These are phyloP conservation scores for Plagiodera versicolora DNA, from an alignment of 2,888 invertebrate genomes.

Conservation along the genomic window DNA sequence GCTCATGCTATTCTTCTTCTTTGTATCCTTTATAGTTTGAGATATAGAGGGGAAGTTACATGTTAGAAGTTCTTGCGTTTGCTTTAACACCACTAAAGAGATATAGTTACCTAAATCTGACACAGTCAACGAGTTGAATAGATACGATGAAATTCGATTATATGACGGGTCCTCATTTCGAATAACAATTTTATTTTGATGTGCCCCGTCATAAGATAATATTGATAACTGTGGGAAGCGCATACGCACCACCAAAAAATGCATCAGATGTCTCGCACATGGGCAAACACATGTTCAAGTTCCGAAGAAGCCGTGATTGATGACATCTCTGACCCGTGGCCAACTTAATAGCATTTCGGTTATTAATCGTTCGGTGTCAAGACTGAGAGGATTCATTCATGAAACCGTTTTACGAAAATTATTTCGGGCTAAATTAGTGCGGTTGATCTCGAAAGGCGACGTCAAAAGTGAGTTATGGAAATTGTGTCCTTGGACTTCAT, in stretches of 20 bases:
- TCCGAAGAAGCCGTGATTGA: slow-evolving; percentile 44
- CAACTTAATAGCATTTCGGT: slow-evolving; percentile 32
- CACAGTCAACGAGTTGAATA: too few relatives aligned
- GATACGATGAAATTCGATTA: neutral
- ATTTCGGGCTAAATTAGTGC: neutral
- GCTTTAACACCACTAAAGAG: too few relatives aligned
- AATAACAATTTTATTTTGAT: neutral
- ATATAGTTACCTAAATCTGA: too few relatives aligned
- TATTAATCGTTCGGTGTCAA: slow-evolving; percentile 31
- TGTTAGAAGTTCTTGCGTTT: too few relatives aligned
- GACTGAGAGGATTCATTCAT: slow-evolving; percentile 15
- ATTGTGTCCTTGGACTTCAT: neutral
- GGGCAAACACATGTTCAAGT: slow-evolving; percentile 35
- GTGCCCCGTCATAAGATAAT: neutral
- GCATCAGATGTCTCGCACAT: slow-evolving; percentile 45
- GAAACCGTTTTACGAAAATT: neutral
- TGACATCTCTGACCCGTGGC: slow-evolving; percentile 49
- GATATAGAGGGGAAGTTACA: too few relatives aligned
- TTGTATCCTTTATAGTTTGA: too few relatives aligned
- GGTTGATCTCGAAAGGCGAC: neutral
- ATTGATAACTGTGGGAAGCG: slow-evolving; percentile 26
- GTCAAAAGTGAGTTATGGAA: neutral
- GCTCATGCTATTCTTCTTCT: too few relatives aligned
- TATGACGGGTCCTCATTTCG: neutral
- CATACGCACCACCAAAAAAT: slow-evolving; percentile 14